Evolutionary conservation across 1,140 invertebrate genomes (phyloP), one percentile per base, ranked within the genome.

Genomic region (Drosophila biarmipes): DNA sequence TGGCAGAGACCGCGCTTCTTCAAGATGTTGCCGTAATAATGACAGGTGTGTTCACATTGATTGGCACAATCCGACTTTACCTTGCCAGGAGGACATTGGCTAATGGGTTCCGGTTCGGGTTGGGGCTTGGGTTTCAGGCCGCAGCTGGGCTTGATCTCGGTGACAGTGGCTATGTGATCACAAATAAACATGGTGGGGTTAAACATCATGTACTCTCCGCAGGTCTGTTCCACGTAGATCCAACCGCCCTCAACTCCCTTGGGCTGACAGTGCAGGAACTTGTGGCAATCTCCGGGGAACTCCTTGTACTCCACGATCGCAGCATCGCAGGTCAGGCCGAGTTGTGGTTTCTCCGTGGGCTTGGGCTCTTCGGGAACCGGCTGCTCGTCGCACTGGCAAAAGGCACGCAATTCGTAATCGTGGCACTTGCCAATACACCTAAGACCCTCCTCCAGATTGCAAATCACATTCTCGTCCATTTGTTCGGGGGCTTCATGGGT

Each of bases 351-450:
- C 38, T 72, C 62, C 14, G 57, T 76, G 1, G 84, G 76, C 2
- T 68, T 73, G 2, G 45, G 37, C 4, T 71, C 15, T 0, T 67
- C 72, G 3, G 62, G 43, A 4, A 43, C 42, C 4, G 71, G 66
- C 14, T 89, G 84, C 7, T 78, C 87, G 84, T 93, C 93, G 82
- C 95, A 96, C 66, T 94, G 92, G 85, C 96, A 97, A 27, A 94
- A 92, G 31, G 96, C 94, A 27, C 95, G 93, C 14, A 97, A 94
- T 90, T 97, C 96, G 91, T 96, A 97, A 86, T 97, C 95, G 29
- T 93, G 91, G 82, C 95, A 95, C 14, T 92, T 92, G 34, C 78
- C 73, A 15, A 91, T 79, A 84, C 97, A 98, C 7, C 95, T 90
- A 0, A 97, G 92, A 1, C 96, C 96, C 40, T 93, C 93, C 73